Percentiles rank a stretch among this genome's conserved stretches.
phyloP scores from a whole-genome alignment of 2,888 invertebrate species.

The Melipona beecheii region DNA sequence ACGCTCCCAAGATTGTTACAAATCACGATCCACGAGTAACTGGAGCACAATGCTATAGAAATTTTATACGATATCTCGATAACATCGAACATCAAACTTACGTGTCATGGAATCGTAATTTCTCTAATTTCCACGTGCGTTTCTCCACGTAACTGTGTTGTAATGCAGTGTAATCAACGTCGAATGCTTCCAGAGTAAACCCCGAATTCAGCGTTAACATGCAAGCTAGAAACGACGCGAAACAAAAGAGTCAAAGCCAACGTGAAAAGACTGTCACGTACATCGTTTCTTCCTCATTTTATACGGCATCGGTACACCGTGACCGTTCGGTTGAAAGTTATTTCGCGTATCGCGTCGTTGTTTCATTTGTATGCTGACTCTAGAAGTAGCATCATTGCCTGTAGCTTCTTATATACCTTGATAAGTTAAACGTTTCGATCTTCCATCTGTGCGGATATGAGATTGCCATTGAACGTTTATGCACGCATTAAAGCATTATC shows the following conservation, averaged over 20 bases:
- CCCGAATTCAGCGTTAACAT: neutral
- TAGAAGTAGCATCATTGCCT: conserved; percentile 6
- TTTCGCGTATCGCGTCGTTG: neutral
- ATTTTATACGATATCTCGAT: neutral
- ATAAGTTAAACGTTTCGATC: conserved; percentile 30
- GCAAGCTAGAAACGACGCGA: neutral
- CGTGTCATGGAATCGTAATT: neutral
- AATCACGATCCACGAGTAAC: neutral
- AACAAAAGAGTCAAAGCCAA: neutral
- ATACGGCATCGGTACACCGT: too few species aligned
- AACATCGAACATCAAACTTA: neutral
- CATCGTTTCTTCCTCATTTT: neutral
- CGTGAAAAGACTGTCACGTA: neutral
- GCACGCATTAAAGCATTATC: conserved; percentile 47
- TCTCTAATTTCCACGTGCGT: neutral
- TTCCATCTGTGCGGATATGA: conserved; percentile 11
- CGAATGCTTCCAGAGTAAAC: neutral
- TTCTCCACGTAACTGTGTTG: neutral
- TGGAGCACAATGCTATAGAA: neutral
- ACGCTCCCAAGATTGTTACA: too few species aligned
- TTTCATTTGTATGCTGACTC: conserved; percentile 21
- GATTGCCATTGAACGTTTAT: conserved; percentile 40
- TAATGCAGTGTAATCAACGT: neutral
- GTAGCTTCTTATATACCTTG: conserved; percentile 12
- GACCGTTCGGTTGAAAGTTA: neutral